phyloP scores from a whole-genome alignment of 1,140 invertebrate species.

The Lasioglossum albipes region DNA sequence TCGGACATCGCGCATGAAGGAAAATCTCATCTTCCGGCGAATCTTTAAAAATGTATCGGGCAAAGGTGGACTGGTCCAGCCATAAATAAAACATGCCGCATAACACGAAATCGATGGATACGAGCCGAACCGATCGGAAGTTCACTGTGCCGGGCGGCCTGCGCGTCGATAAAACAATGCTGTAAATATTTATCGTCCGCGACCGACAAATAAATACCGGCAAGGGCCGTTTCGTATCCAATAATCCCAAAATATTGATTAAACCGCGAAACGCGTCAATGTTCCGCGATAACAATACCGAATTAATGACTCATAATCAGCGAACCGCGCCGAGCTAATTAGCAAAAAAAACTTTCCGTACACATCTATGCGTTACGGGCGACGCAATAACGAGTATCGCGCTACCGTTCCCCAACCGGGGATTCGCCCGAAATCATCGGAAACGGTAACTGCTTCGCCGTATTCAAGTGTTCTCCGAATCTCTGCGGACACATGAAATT shows the following conservation, averaged over 20 bases:
- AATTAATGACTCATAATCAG: constrained; percentile 20
- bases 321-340: not conserved
- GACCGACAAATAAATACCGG: not conserved
- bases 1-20: too few relatives aligned
- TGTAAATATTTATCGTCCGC: constrained; percentile 33
- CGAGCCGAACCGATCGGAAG: not conserved
- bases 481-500: too few relatives aligned
- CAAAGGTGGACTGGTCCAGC: not conserved
- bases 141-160: not conserved
- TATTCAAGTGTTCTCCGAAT: not conserved
- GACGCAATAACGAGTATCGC: not conserved
- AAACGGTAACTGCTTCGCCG: not conserved
- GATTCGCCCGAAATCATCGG: not conserved
- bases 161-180: constrained; percentile 12
- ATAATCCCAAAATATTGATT: constrained; percentile 42
- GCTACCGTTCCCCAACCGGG: too few relatives aligned
- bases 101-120: not conserved
- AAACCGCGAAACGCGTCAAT: constrained; percentile 2
- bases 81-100: not conserved
- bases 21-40: too few relatives aligned
- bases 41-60: not conserved
- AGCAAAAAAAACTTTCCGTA: not conserved
- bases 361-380: not conserved
- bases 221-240: constrained; percentile 1
- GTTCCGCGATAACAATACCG: constrained; percentile 8